Base-by-base conservation (phyloP, 2,888 invertebrate species). In the Camponotus fellah region DNA sequence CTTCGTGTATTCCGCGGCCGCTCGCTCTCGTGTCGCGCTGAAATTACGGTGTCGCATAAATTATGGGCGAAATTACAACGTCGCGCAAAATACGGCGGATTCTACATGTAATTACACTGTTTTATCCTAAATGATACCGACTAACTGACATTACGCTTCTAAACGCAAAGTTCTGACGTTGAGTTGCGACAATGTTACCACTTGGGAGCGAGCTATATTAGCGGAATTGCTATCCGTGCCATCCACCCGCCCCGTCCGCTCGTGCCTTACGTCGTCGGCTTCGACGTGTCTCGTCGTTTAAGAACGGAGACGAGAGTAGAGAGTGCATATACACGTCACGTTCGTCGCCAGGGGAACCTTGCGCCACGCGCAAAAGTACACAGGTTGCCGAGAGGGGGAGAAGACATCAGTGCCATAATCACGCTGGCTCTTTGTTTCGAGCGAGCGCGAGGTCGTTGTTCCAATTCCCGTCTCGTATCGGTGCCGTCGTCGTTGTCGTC, bases 371-470 rank as follows among this genome's bases (percentile, higher is more conserved):
- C 72, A 79, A 79, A 79, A 72, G 74, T 60, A 60, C 72, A 60
- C 34, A 60, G 46, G 68, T 58, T 21, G 72, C 17, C 37, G 58
- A 10, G 37, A n/a, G 8, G 60, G 17, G n/a, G 17, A 2, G 6
- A 1, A 17, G 49, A 17, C 46, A 60, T 79, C 79, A 72, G 79
- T 72, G 79, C 60, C 60, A 34, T 79, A 72, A 74, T 79, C 79
- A 79, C 79, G 74, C 74, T 72, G 74, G 79, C 74, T 79, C 79
- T 79, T 79, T 79, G 79, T 79, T 79, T 79, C 79, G 74, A 79
- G 60, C 49, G 79, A 60, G 46, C 69, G 37, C 74, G 79, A 79
- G 79, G 79, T 79, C 79, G 46, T 79, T 79, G 79, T 79, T 74
- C 79, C 74, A 79, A 79, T 79, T 79, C 79, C 46, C 37, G 74